Conservation (phyloP, 2,888 invertebrate genomes). For the Mythimna impura region DNA sequence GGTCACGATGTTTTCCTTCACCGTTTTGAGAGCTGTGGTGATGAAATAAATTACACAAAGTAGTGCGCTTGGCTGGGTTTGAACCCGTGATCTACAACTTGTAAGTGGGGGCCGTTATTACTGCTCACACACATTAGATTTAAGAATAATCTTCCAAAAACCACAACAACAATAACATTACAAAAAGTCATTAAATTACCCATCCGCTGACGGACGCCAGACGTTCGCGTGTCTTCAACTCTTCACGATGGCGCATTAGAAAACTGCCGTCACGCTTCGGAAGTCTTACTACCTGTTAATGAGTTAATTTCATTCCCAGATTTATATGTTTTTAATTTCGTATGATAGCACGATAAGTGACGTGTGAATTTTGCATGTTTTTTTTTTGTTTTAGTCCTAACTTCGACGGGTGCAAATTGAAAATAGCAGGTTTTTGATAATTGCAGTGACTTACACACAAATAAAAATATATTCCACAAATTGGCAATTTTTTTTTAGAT, state of each 20-base stretch:
- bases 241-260: slow-evolving; percentile 47
- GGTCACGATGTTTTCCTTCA: too few species aligned
- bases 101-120: too few species aligned
- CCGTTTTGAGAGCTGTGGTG: too few species aligned
- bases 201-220: slow-evolving; percentile 25
- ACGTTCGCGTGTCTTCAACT: slow-evolving; percentile 43
- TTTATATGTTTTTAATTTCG: slow-evolving; percentile 48
- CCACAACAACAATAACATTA: slow-evolving; percentile 6
- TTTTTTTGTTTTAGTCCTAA: background rate
- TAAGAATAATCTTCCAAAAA: slow-evolving; percentile 35
- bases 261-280: slow-evolving; percentile 51
- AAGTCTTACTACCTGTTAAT: slow-evolving; percentile 41
- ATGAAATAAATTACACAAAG: too few species aligned
- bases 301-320: slow-evolving; percentile 52
- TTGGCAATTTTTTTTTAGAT: too few species aligned
- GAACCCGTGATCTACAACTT: too few species aligned
- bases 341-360: slow-evolving; percentile 39
- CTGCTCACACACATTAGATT: background rate
- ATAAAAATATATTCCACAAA: too few species aligned
- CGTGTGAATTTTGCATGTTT: slow-evolving; percentile 39
- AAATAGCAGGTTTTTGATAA: too few species aligned
- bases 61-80: too few species aligned
- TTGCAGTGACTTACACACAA: too few species aligned
- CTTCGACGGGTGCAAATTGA: too few species aligned
- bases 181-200: slow-evolving; percentile 11